These are phyloP conservation scores for Apotomis capreana DNA, from an alignment of 2,888 invertebrate species.

Conservation along the genomic window DNA sequence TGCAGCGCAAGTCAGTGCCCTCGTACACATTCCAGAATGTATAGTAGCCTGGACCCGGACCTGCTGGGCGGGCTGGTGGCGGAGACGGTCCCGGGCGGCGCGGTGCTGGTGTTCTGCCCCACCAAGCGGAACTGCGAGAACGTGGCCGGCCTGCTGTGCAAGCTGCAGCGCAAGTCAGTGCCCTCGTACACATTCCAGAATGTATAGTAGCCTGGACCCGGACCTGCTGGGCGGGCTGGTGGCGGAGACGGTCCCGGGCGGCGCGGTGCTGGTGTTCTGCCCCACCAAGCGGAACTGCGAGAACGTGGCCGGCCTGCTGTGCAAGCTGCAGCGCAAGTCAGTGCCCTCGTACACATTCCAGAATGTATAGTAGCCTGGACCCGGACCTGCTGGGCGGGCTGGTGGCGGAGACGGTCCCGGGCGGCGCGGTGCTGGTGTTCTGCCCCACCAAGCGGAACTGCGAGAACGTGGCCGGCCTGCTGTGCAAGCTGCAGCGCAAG, in stretches of 20 bases:
- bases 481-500: slow-evolving; percentile 85
- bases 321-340: slow-evolving; percentile 81
- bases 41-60: too few relatives aligned
- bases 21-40: background rate
- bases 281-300: slow-evolving; percentile 96
- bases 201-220: too few relatives aligned
- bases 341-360: slow-evolving; percentile 52
- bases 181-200: background rate
- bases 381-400: slow-evolving; percentile 90
- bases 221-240: slow-evolving; percentile 91
- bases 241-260: slow-evolving; percentile 89
- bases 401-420: slow-evolving; percentile 91
- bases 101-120: slow-evolving; percentile 96
- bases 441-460: slow-evolving; percentile 97
- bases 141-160: slow-evolving; percentile 90
- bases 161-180: slow-evolving; percentile 79
- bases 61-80: slow-evolving; percentile 89
- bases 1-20: slow-evolving; percentile 76
- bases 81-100: slow-evolving; percentile 90
- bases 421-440: slow-evolving; percentile 93
- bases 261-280: slow-evolving; percentile 95
- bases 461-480: slow-evolving; percentile 92
- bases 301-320: slow-evolving; percentile 91
- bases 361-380: too few relatives aligned
- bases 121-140: slow-evolving; percentile 96